Base-by-base conservation (phyloP, 1,140 invertebrate species). In the Drosophila oshimai region DNA sequence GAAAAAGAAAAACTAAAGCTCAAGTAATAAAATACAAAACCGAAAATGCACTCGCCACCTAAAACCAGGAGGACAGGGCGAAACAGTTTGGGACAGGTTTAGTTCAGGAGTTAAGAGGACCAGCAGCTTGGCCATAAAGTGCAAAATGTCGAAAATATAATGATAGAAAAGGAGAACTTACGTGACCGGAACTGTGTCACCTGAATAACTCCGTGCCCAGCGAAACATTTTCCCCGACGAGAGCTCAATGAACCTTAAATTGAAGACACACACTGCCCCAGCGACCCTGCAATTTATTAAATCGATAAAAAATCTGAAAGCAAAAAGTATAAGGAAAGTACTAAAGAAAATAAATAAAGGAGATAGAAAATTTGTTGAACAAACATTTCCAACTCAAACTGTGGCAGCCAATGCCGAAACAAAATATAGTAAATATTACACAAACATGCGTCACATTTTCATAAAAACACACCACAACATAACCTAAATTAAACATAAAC, bases 21-120 rank as follows among this genome's bases (percentile, higher is more conserved):
- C 60, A 86, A 76, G 80, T 86, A 86, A 86, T 86, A 86, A 86
- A 86, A 57, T 73, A 73, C 57, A 41, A 53, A 84, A 50, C 74
- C 75, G 67, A 47, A 86, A 86, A 86, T 76, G 58, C 80, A 75
- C 61, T 72, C 57, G 28, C 31, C 54, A 47, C 50, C 39, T 24
- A 37, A 45, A 29, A 22, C 18, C 26, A 24, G 33, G 13, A 0
- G 15, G 28, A 60, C 26, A 39, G 31, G 49, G 26, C 3, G 15
- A 37, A 60, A 18, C 28, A 22, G 20, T n/a, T 7, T 10, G 46
- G 22, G 20, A 61, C 7, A 41, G 34, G 33, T 20, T 20, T 22
- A 18, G 36, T 33, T 69, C 17, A 51, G 42, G 29, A 74, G 39
- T 24, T 58, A 41, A 18, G 28, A 49, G 64, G 13, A 42, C 49